A percentile compares a stretch with the other conserved stretches of the same genome.
Conservation (phyloP, 2,113 vertebrate species). For the Chloropsis hardwickii region DNA sequence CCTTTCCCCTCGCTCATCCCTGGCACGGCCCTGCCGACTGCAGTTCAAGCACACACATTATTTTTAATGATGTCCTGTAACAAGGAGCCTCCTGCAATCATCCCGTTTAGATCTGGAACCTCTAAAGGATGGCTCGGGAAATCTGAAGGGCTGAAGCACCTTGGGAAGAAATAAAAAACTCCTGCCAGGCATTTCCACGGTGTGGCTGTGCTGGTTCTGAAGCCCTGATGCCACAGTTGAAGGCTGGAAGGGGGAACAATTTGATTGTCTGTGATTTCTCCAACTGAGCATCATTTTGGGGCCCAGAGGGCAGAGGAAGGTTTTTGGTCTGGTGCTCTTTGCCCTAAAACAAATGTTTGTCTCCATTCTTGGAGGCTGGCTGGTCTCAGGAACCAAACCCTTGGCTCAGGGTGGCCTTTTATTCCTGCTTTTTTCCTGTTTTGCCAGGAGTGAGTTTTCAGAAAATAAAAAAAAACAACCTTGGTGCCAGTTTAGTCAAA, state of each 20-base stretch:
- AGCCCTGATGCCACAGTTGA: not conserved
- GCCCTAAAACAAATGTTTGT: not conserved
- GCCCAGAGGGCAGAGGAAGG: not conserved
- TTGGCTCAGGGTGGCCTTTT: not conserved
- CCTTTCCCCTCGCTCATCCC: slow-evolving; percentile 5
- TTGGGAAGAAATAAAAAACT: not conserved
- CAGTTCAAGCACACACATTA: not conserved
- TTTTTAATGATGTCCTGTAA: slow-evolving; percentile 58
- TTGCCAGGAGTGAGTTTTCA: not conserved
- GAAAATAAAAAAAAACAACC: not conserved
- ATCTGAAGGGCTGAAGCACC: not conserved
- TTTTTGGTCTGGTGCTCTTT: not conserved
- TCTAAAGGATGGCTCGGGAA: not conserved
- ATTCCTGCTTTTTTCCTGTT: not conserved
- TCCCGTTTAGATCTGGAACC: not conserved
- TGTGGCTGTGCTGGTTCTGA: not conserved
- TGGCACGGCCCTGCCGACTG: not conserved
- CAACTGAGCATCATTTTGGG: not conserved
- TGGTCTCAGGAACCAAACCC: not conserved
- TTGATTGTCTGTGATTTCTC: not conserved
- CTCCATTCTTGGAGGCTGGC: not conserved
- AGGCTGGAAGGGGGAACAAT: not conserved
- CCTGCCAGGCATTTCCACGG: not conserved
- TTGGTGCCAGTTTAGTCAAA: not conserved
- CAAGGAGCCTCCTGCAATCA: slow-evolving; percentile 27